Evolutionary conservation across 2,797 vertebrate genomes (phyloP).

Genomic region (Mionectes olivaceus): DNA sequence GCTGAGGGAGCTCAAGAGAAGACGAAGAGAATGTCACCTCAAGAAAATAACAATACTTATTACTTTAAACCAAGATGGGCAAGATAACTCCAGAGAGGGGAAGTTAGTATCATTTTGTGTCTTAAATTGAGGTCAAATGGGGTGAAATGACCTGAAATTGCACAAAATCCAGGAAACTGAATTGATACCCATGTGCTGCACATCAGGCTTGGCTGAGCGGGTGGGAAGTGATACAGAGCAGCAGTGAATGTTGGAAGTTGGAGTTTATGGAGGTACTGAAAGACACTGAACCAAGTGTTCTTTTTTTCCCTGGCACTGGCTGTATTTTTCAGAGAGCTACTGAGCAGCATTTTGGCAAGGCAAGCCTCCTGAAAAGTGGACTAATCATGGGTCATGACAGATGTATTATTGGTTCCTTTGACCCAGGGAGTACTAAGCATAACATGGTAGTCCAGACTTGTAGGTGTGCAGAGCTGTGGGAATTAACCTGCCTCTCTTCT

Average conservation of each 20-base stretch:
- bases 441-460: not conserved
- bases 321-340: not conserved
- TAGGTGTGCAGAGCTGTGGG: not conserved
- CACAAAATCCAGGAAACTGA: not conserved
- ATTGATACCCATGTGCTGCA: not conserved
- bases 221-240: not conserved
- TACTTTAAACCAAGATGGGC: not conserved
- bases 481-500: not conserved
- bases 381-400: not conserved
- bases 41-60: not conserved
- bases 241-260: not conserved
- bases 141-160: not conserved
- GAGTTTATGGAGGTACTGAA: not conserved
- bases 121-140: not conserved
- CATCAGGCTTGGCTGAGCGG: not conserved
- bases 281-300: not conserved
- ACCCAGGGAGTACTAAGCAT: not conserved
- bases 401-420: not conserved
- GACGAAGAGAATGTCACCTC: not conserved
- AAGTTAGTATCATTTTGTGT: not conserved
- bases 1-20: not conserved
- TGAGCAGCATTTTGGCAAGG: not conserved
- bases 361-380: not conserved
- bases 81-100: not conserved
- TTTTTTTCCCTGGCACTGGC: not conserved